Base-by-base conservation (phyloP, 2,888 invertebrate genomes). In the Erebia epiphron region DNA sequence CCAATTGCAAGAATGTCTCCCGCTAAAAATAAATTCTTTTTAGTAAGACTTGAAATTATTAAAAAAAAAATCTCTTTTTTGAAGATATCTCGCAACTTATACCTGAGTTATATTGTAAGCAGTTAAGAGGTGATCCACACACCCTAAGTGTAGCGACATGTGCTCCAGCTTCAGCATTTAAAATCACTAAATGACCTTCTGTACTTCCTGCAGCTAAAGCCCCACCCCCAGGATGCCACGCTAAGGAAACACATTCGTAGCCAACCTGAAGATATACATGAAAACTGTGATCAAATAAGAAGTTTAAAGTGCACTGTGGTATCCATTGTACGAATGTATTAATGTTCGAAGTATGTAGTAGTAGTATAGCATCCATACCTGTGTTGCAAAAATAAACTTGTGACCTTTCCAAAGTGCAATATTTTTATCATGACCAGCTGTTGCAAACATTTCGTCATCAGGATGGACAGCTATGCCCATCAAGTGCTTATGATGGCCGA, bases 321-420 rank as follows among this genome's bases (percentile, higher is more conserved):
- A 35, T 35, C 35, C 35, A 35, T 35, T 7, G 5, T 7, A 35
- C 7, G 35, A 35, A 35, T 35, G 35, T 35, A 35, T 35, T 35
- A 35, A 35, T 35, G 5, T 7, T 7, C 35, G 7, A 35, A 5
- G 35, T 35, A 35, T 35, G 35, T 35, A 52, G 8, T 18, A 10
- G 46, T 54, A 5, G 41, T 65, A 11, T 54, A 41, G 8, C 13
- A 14, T n/a, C 41, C 35, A 71, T 83, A 98, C 97, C 94, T 97
- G 97, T 56, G 97, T 96, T 68, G 96, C 96, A 96, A 98, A 98
- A 60, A 98, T 94, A 13, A 98, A 94, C 89, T 97, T 97, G 84
- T 97, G 98, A 72, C 97, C 96, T 73, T 97, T 95, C 98, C 98
- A 98, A 60, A 98, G 91, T 2, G 97, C 97, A 75, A 98, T 97